These are phyloP conservation scores for Parnassius smintheus DNA, from an alignment of 2,888 invertebrate genomes.

Conservation along the genomic window DNA sequence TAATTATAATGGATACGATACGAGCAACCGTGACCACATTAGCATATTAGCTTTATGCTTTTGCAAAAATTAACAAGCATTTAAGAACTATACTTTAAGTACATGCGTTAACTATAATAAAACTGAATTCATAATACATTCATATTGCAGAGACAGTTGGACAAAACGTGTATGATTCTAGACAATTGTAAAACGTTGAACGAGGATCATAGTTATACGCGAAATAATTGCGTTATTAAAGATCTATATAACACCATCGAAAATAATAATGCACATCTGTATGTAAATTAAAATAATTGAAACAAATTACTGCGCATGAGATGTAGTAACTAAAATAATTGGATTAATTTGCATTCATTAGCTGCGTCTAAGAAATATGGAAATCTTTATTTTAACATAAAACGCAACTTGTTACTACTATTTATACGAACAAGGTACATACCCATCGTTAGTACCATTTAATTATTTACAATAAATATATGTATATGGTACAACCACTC, in stretches of 20 bases:
- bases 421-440: constrained; percentile 3
- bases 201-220: not conserved
- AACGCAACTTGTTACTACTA: not conserved
- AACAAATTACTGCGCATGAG: constrained; percentile 18
- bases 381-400: constrained; percentile 18
- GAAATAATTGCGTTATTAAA: not conserved
- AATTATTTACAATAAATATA: not conserved
- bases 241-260: not conserved
- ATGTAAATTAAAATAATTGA: constrained; percentile 12
- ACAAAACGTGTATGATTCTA: constrained; percentile 3
- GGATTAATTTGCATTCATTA: constrained; percentile 21
- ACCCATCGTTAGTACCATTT: not conserved
- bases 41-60: constrained; percentile 15
- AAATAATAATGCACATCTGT: constrained; percentile 2
- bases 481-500: too few species aligned
- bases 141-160: constrained; percentile 5
- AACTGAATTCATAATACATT: constrained; percentile 2
- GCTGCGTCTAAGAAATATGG: constrained; percentile 2
- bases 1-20: constrained; percentile 11
- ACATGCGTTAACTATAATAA: constrained; percentile 1
- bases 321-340: constrained; percentile 14
- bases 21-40: constrained; percentile 19
- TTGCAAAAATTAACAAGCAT: constrained; percentile 15
- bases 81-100: constrained; percentile 3
- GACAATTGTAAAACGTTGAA: not conserved